Evolutionary conservation across 2,113 vertebrate species (phyloP).

Genomic region (Caracal caracal): DNA sequence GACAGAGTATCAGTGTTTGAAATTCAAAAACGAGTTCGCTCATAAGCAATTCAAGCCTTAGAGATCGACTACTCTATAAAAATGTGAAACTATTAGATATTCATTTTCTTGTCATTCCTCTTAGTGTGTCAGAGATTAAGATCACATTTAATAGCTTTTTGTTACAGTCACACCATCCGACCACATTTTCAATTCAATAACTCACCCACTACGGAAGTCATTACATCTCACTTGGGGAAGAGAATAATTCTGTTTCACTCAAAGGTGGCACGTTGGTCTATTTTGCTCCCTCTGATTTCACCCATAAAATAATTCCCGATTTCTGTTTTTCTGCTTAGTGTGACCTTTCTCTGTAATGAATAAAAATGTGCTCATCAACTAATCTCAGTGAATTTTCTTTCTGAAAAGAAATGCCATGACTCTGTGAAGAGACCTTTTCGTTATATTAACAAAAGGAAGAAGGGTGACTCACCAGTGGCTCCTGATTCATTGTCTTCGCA

Average conservation of each 20-base stretch:
- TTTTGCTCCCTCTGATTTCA: neutral
- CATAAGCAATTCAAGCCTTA: neutral
- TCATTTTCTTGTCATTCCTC: neutral
- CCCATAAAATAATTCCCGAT: conserved; percentile 18
- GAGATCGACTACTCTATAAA: neutral
- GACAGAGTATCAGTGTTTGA: neutral
- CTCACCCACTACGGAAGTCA: conserved; percentile 16
- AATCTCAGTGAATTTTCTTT: conserved; percentile 31
- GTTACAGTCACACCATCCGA: neutral
- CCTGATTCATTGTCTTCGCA: conserved; percentile 25
- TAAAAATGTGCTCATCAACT: conserved; percentile 60
- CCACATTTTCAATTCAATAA: conserved; percentile 48
- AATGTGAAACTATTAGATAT: neutral
- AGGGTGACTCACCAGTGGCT: conserved; percentile 42
- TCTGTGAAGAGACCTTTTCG: conserved; percentile 25
- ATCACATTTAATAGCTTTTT: conserved; percentile 49
- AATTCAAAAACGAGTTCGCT: neutral
- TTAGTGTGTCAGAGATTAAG: conserved; percentile 46
- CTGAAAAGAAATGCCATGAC: conserved; percentile 27
- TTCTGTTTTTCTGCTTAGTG: conserved; percentile 43
- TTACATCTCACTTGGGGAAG: conserved; percentile 3
- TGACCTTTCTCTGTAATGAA: conserved; percentile 63
- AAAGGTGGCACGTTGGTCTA: neutral
- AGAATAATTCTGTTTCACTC: conserved; percentile 52
- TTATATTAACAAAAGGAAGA: neutral